phyloP scores from a whole-genome alignment of 2,113 vertebrate genomes.

The Odocoileus virginianus region DNA sequence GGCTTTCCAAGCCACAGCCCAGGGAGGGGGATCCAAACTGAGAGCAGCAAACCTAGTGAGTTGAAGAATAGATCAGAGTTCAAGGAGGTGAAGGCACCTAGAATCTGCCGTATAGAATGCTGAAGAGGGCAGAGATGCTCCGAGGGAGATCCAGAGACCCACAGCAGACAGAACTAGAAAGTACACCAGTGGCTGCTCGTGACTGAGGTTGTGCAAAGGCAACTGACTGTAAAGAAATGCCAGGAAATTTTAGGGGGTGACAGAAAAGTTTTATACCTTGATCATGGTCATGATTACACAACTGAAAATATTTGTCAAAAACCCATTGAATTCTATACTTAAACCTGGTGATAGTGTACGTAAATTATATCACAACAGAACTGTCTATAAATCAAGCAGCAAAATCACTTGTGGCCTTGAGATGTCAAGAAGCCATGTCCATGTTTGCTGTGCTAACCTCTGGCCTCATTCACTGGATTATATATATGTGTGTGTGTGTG shows the following conservation, averaged over 20 bases:
- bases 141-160: neutral
- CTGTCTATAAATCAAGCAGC: neutral
- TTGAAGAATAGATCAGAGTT: neutral
- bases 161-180: neutral
- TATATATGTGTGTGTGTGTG: neutral
- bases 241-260: neutral
- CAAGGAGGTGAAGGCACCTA: neutral
- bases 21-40: neutral
- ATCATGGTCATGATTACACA: neutral
- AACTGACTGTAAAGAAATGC: neutral
- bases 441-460: neutral
- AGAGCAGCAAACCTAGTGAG: neutral
- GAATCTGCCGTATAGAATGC: neutral
- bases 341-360: neutral
- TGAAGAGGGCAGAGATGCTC: neutral
- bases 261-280: neutral
- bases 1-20: neutral
- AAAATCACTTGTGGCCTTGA: neutral
- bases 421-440: neutral
- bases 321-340: neutral
- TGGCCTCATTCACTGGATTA: neutral
- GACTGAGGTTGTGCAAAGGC: neutral
- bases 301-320: neutral
- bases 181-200: neutral
- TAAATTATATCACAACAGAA: neutral